Evolutionary conservation across 2,113 vertebrate genomes (phyloP), one percentile per base, ranked within the genome.

Genomic region (Pitta sordida): DNA sequence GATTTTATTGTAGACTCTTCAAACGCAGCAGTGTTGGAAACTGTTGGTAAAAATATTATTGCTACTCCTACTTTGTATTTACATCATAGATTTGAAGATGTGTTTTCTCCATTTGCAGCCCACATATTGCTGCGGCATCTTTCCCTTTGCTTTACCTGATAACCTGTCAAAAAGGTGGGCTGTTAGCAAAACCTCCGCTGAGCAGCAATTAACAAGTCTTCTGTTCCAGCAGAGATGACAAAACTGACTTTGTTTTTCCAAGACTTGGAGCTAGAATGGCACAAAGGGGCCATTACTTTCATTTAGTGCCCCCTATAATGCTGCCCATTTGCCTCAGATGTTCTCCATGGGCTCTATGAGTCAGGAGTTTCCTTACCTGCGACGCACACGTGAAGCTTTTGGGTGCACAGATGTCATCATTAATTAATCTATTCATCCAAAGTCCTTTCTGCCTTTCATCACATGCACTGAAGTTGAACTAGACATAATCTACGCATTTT

Each of bases 371-470:
- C 87, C 83, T 80, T 49, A 58, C 52, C 20, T 17, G 80, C 68
- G 44, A 52, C 18, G 7, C 32, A 68, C 64, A 82, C 62, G 36
- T 16, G 11, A 78, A 91, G 90, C 74, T 51, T 95, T 90, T 84
- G 76, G 59, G 62, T 91, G 80, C 44, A 73, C 79, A 64, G 88
- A 58, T 81, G 65, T 75, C 52, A 58, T 71, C 92, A 56, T 43
- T 67, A 78, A 84, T 94, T 56, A 67, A 80, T 55, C 56, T 41
- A 43, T 88, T 77, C 81, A 60, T 39, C 68, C 34, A 87, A 96
- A 91, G 82, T 83, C 68, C 67, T 92, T 97, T 88, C 93, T 96
- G 83, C 86, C 58, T 79, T 68, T 96, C 86, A 52, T 86, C 89
- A 88, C 74, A 90, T 93, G 87, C 91, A 60, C 70, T 69, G 75